Conservation (phyloP, 1,140 invertebrate species). For the Anthonomus grandis region DNA sequence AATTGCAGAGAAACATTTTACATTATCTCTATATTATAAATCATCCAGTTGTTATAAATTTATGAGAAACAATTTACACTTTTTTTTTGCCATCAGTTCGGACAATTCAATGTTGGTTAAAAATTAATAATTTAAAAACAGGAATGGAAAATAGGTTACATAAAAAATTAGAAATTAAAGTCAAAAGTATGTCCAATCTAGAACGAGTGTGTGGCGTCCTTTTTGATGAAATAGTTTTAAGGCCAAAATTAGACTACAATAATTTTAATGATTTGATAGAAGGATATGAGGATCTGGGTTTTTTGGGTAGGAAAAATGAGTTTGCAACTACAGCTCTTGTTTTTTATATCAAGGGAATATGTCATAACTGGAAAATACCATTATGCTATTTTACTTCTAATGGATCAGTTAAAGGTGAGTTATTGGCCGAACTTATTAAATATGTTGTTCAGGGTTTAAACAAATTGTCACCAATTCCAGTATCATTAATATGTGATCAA, state of each 20-base stretch:
- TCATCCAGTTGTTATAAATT: too few species aligned
- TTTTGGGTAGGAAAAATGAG: not conserved
- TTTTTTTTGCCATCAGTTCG: too few species aligned
- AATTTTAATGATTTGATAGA: not conserved
- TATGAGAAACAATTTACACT: too few species aligned
- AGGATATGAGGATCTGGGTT: constrained; percentile 2
- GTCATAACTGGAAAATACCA: constrained; percentile 16
- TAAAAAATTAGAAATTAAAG: not conserved
- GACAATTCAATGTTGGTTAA: too few species aligned
- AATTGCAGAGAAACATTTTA: too few species aligned
- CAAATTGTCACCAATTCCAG: not conserved
- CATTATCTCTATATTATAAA: too few species aligned
- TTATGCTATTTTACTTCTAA: constrained; percentile 13
- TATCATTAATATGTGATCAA: not conserved
- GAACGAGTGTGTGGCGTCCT: not conserved
- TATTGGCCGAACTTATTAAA: constrained; percentile 1
- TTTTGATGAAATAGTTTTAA: constrained; percentile 8
- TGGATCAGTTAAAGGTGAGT: constrained; percentile 1
- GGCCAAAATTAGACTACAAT: not conserved
- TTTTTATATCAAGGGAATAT: constrained; percentile 7
- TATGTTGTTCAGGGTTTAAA: not conserved
- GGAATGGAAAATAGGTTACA: not conserved
- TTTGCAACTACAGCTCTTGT: not conserved
- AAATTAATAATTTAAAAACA: too few species aligned
- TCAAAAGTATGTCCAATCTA: not conserved